Evolutionary conservation across 2,888 invertebrate species (phyloP).

Genomic region (Parelbella ahira): DNA sequence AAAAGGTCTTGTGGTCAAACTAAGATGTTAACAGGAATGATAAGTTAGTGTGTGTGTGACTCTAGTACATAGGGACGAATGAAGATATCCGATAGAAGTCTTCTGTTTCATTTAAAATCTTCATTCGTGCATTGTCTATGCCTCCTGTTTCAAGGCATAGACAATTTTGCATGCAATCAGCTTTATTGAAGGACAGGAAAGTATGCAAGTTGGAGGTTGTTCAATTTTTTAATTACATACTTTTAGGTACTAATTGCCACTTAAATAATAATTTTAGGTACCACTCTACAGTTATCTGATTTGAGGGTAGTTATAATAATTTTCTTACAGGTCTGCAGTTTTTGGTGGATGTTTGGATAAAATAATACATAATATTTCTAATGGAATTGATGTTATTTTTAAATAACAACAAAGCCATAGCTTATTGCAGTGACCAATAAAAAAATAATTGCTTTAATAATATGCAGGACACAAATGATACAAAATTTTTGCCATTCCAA

Average conservation of each 20-base stretch:
- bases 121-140: constrained; percentile 46
- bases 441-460: constrained; percentile 3
- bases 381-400: constrained; percentile 31
- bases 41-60: constrained; percentile 64
- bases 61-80: constrained; percentile 41
- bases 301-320: constrained; percentile 17
- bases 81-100: constrained; percentile 31
- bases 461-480: too few relatives aligned
- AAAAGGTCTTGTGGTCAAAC: constrained; percentile 34
- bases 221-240: constrained; percentile 16
- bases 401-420: constrained; percentile 38
- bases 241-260: constrained; percentile 25
- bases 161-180: constrained; percentile 63
- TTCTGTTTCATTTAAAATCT: constrained; percentile 31
- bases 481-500: constrained; percentile 1
- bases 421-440: too few relatives aligned
- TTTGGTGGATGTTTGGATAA: constrained; percentile 20
- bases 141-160: constrained; percentile 36
- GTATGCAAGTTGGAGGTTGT: constrained; percentile 48
- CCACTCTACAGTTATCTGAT: constrained; percentile 6
- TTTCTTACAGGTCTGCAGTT: constrained; percentile 24
- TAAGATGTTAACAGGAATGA: constrained; percentile 57
- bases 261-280: constrained; percentile 15
- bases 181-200: constrained; percentile 72
- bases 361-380: constrained; percentile 8